A percentile compares a stretch with the other conserved stretches of the same genome.
These are phyloP conservation scores for Parascotia fuliginaria DNA, from an alignment of 2,888 invertebrate genomes.

Conservation along the genomic window DNA sequence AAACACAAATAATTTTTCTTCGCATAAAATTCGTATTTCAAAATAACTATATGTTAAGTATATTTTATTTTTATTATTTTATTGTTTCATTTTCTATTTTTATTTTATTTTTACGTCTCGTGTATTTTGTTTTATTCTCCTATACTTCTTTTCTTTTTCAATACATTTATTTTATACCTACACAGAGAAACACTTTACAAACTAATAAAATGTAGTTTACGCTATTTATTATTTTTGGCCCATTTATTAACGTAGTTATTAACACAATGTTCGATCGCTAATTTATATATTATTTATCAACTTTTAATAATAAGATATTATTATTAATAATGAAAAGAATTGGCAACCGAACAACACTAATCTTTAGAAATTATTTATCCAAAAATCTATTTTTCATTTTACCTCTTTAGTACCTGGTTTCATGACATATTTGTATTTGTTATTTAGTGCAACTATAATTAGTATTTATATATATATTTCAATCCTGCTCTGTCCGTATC, in stretches of 20 bases:
- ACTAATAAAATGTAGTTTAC: constrained; percentile 70
- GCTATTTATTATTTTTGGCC: constrained; percentile 79
- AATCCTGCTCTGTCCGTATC: constrained; percentile 35
- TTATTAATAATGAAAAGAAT: constrained; percentile 40
- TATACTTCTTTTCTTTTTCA: constrained; percentile 76
- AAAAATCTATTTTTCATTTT: constrained; percentile 60
- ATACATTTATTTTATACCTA: constrained; percentile 73
- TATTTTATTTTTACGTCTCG: constrained; percentile 55
- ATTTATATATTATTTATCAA: constrained; percentile 48
- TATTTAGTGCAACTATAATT: constrained; percentile 30
- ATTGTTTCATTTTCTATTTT: constrained; percentile 59
- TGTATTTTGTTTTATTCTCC: constrained; percentile 67
- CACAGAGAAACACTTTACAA: constrained; percentile 86
- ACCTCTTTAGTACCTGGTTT: constrained; percentile 68
- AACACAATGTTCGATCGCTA: constrained; percentile 71
- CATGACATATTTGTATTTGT: constrained; percentile 65
- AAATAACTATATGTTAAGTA: constrained; percentile 52
- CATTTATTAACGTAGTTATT: constrained; percentile 72
- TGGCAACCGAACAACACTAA: constrained; percentile 73
- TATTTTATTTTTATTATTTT: constrained; percentile 53
- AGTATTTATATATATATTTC: constrained; percentile 38
- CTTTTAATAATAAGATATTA: constrained; percentile 3
- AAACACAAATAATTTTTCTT: constrained; percentile 61
- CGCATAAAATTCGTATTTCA: constrained; percentile 61
- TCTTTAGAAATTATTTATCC: constrained; percentile 66